Conservation (phyloP, 2,888 invertebrate species). For the Agrochola macilenta region DNA sequence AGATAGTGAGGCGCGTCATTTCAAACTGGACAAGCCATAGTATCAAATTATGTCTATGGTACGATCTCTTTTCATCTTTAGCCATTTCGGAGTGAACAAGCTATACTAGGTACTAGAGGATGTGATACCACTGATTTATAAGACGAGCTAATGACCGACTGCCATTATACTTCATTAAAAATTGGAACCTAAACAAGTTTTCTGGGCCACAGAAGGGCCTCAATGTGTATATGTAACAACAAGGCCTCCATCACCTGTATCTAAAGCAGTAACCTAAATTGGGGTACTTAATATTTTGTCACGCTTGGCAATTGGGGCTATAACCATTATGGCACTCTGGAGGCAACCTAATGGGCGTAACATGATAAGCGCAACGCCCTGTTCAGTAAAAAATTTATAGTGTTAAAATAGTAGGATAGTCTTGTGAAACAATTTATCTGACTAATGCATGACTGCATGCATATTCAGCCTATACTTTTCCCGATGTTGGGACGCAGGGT, state of each 20-base stretch:
- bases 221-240: neutral
- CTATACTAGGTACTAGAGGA: neutral
- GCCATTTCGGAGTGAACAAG: too few species aligned
- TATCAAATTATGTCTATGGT: too few species aligned
- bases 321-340: neutral
- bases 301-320: slow-evolving; percentile 20
- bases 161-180: neutral
- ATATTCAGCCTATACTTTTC: too few species aligned
- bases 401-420: neutral
- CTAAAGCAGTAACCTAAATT: slow-evolving; percentile 12
- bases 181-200: neutral
- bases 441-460: neutral
- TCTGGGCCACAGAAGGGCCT: neutral
- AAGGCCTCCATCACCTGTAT: neutral
- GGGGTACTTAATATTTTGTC: slow-evolving; percentile 30
- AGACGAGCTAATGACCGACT: neutral
- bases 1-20: too few species aligned
- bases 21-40: too few species aligned
- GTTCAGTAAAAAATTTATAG: slow-evolving; percentile 26
- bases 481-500: too few species aligned
- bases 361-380: neutral
- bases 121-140: neutral
- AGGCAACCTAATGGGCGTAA: slow-evolving; percentile 10
- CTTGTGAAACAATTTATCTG: neutral
- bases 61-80: too few species aligned